phyloP scores from a whole-genome alignment of 2,888 invertebrate genomes.

The Caenorhabditis wallacei region DNA sequence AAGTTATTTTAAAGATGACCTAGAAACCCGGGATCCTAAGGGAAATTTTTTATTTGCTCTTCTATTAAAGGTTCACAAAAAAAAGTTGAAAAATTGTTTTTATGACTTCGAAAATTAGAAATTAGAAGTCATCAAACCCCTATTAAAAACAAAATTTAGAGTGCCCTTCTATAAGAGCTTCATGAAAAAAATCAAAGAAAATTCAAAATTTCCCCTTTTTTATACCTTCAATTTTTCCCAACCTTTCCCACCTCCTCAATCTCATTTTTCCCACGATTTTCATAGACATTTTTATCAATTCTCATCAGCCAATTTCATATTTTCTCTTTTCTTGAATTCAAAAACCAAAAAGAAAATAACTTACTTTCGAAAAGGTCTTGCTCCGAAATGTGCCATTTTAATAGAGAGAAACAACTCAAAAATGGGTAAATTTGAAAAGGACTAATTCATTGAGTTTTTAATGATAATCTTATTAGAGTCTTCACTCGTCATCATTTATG shows the following conservation, averaged over 20 bases:
- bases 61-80: no score
- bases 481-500: slow-evolving; percentile 28
- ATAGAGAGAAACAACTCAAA: not conserved
- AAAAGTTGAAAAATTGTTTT: no score
- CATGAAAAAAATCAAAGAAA: no score
- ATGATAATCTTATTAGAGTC: slow-evolving; percentile 53
- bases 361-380: slow-evolving; percentile 50
- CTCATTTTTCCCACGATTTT: not conserved
- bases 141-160: no score
- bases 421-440: not conserved
- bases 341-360: slow-evolving; percentile 20
- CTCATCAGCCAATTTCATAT: not conserved
- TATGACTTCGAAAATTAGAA: no score
- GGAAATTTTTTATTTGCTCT: no score
- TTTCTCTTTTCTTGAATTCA: not conserved
- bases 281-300: not conserved
- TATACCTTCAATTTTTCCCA: no score
- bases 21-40: no score
- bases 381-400: slow-evolving; percentile 56
- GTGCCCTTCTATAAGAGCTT: no score
- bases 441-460: slow-evolving; percentile 3
- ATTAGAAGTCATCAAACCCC: no score
- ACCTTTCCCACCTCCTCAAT: not conserved
- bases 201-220: not conserved
- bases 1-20: no score